Evolutionary conservation across 2,888 invertebrate genomes (phyloP), one percentile per base, ranked within the genome.

Genomic region (Hesperia comma): DNA sequence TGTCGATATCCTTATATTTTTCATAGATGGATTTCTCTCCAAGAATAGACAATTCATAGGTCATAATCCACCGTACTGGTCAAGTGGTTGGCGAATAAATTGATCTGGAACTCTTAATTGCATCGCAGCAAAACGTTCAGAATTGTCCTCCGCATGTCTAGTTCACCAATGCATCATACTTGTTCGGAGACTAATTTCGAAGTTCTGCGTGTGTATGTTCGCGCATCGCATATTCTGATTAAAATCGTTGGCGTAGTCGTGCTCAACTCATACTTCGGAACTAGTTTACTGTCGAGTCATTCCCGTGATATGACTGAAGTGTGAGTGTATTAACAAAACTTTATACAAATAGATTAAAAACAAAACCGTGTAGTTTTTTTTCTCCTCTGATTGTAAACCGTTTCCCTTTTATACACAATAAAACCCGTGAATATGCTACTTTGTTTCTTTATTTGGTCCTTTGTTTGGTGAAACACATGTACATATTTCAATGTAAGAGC

Each of bases 201-300:
- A 63, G 63, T 63, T 63, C 57, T 63, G 63, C 57, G 40, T 57
- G 56, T 46, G 49, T 56, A 46, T 57, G 57, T 12, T 32, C 64
- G 40, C 80, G 85, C 81, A 84, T 81, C 81, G 85, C 86, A 88
- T 86, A 85, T 85, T 82, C 80, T 87, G 90, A 90, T 90, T 90
- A 88, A 89, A 90, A 88, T 88, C 84, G 81, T 75, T 73, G 74
- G 76, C 74, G 77, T 77, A 77, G 77, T 73, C 69, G 71, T 68
- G 69, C 61, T 51, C 72, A 74, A 72, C 72, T 77, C 74, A 76
- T 83, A 83, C 72, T 84, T 85, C 85, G 79, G 80, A 49, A 85
- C 83, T 86, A 88, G 83, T 87, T 85, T 84, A 79, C 46, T 37
- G 46, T 55, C 26, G 56, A 56, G 63, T 69, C 79, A 83, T 79